Evolutionary conservation across 2,113 vertebrate species (phyloP), one percentile per base, ranked within the genome.

Genomic region (Lipophrys pholis): DNA sequence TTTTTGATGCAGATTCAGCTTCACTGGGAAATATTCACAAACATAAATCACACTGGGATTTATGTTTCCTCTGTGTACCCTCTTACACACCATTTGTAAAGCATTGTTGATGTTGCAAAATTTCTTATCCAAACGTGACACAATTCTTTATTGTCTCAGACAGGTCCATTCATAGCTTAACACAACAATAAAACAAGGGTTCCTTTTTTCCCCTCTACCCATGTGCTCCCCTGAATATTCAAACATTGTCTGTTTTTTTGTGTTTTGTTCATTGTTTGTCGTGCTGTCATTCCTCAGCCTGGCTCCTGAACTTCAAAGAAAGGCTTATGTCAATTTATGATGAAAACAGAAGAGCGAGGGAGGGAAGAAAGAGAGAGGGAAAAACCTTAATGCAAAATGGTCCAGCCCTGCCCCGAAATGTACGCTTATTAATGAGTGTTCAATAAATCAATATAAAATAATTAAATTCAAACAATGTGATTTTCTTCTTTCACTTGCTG

Each of bases 251-350:
- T 30, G 21, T 30, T 30, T 30, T 30, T 30, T 30, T 53, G 77
- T 78, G 79, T 90, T 93, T 91, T 92, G 89, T 92, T 92, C 87
- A 89, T 92, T 92, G 92, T 94, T 91, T 92, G 87, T 90, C 83
- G 77, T 84, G 84, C 89, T 81, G 88, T 93, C 84, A 90, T 89
- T 89, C 72, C 85, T 86, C 78, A 75, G 85, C 87, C 83, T 85
- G 79, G 85, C 81, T 86, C 83, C 85, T 81, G 84, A 85, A 90
- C 85, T 87, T 90, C 89, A 93, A 93, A 92, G 89, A 90, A 81
- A 87, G 80, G 88, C 87, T 87, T 83, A 81, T 84, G 84, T 90
- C 87, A 86, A 83, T 87, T 86, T 82, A 80, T 81, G 86, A 87
- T 87, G 80, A 85, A 91, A 87, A 78, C 79, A 80, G 89, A 81